Evolutionary conservation across 23 tunicate species (phyloP), one percentile per base, ranked within the genome.

Genomic region (Styela plicata): DNA sequence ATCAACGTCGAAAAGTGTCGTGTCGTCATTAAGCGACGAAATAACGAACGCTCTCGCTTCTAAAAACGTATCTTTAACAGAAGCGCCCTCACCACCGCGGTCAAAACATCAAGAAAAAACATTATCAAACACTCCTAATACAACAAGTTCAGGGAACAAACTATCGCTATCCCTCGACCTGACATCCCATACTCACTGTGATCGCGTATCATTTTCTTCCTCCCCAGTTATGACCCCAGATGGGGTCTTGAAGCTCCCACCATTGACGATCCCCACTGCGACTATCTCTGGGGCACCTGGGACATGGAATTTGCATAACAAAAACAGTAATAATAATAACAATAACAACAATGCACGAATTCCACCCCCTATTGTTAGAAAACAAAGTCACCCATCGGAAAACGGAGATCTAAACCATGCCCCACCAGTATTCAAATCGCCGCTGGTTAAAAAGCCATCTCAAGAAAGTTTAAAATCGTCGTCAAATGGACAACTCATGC

Each of bases 81-180:
- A 83, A 27, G 78, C 85, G 68, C 70, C 85, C 63, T 69, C 97
- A 86, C 87, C 97, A 91, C 97, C 97, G 90, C 74, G 90, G 97
- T 91, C 97, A 85, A 91, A 91, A 91, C 5, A 27, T 28, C 34
- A 71, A 26, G 5, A 71, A 26, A 68, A 16, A 16, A 68, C 73
- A 16, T n/a, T n/a, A n/a, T n/a, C n/a, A n/a, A 44, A 44, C 57
- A 7, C 7, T 5, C 10, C 7, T 5, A 44, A 7, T 44, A 44
- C 57, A 5, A 44, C 57, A 5, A 44, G 13, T 44, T 44, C 13
- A 13, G 36, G 36, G 7, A 5, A 5, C 5, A 31, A 31, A 32
- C 2, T 36, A 5, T 22, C 34, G 18, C 7, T 71, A 34, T 21
- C 77, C 2, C 70, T 66, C 31, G 70, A 66, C 70, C 31, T 66